Evolutionary conservation across 1,140 invertebrate genomes (phyloP).

Genomic region (Drosophila subpulchrella): DNA sequence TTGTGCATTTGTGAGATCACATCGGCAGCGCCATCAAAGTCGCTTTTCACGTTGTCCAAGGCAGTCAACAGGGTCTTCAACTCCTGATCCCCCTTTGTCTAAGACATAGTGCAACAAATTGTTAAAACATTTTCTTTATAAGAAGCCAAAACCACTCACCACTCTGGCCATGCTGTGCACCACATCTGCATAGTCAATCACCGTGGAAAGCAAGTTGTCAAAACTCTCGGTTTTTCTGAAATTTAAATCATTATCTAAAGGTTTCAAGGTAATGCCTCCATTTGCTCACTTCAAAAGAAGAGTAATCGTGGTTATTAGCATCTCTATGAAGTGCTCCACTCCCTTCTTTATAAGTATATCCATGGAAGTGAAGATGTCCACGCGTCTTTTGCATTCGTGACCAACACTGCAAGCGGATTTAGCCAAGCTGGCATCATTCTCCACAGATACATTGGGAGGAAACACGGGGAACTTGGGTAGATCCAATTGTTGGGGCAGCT

Average conservation of each 20-base stretch:
- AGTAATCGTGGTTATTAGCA: slow-evolving; percentile 86
- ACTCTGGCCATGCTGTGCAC: slow-evolving; percentile 67
- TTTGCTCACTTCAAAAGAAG: slow-evolving; percentile 65
- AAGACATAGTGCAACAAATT: neutral
- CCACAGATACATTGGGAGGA: slow-evolving; percentile 91
- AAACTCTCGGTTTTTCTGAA: slow-evolving; percentile 79
- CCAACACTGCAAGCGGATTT: slow-evolving; percentile 95
- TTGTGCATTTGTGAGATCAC: slow-evolving; percentile 81
- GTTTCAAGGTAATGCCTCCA: no score
- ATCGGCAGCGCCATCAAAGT: slow-evolving; percentile 78
- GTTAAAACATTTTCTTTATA: neutral
- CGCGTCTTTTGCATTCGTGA: slow-evolving; percentile 92
- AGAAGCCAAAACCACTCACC: slow-evolving; percentile 18
- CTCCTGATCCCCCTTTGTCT: slow-evolving; percentile 75
- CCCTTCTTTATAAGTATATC: slow-evolving; percentile 89
- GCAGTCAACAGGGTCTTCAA: slow-evolving; percentile 54
- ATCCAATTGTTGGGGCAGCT: slow-evolving; percentile 87
- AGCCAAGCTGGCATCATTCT: slow-evolving; percentile 94
- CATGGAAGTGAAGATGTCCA: slow-evolving; percentile 88
- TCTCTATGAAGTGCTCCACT: slow-evolving; percentile 88
- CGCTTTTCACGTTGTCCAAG: slow-evolving; percentile 63
- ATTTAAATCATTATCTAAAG: neutral
- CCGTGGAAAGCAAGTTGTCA: slow-evolving; percentile 71
- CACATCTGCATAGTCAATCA: slow-evolving; percentile 77
- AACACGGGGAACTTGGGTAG: slow-evolving; percentile 93